These are phyloP conservation scores for Cosmorhoe ocellata DNA, from an alignment of 2,888 invertebrate species.

Conservation along the genomic window DNA sequence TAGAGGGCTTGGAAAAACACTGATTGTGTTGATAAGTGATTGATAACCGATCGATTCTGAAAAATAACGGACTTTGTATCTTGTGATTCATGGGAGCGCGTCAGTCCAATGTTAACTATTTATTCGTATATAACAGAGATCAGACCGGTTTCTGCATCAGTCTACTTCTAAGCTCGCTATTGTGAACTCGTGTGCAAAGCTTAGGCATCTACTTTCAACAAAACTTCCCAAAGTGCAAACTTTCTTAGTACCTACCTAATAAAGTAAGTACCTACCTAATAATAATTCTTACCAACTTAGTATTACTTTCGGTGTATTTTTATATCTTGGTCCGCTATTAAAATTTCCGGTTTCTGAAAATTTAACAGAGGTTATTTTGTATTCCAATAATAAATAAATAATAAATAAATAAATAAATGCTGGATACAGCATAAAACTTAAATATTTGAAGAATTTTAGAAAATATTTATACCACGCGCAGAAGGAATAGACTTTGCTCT, in stretches of 20 bases:
- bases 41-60: slow-evolving; percentile 25
- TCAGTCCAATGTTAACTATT: slow-evolving; percentile 24
- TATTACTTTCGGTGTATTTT: too few relatives aligned
- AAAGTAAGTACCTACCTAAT: too few relatives aligned
- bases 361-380: too few relatives aligned
- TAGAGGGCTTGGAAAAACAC: slow-evolving; percentile 7
- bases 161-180: slow-evolving; percentile 18
- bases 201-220: neutral
- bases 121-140: slow-evolving; percentile 24
- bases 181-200: slow-evolving; percentile 17
- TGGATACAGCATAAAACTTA: too few relatives aligned
- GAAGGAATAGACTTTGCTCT: too few relatives aligned
- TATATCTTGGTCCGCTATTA: too few relatives aligned
- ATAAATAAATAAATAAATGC: too few relatives aligned
- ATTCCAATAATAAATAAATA: too few relatives aligned
- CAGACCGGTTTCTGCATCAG: slow-evolving; percentile 23
- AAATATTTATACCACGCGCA: too few relatives aligned
- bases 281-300: too few relatives aligned
- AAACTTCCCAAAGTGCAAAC: slow-evolving; percentile 5
- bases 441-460: too few relatives aligned
- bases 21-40: slow-evolving; percentile 7
- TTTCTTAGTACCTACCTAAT: slow-evolving; percentile 1
- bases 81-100: slow-evolving; percentile 29
- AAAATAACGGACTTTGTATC: slow-evolving; percentile 16
- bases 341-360: too few relatives aligned